Evolutionary conservation across 2,888 invertebrate species (phyloP), one percentile per base, ranked within the genome.

Genomic region (Nomada hirtipes): DNA sequence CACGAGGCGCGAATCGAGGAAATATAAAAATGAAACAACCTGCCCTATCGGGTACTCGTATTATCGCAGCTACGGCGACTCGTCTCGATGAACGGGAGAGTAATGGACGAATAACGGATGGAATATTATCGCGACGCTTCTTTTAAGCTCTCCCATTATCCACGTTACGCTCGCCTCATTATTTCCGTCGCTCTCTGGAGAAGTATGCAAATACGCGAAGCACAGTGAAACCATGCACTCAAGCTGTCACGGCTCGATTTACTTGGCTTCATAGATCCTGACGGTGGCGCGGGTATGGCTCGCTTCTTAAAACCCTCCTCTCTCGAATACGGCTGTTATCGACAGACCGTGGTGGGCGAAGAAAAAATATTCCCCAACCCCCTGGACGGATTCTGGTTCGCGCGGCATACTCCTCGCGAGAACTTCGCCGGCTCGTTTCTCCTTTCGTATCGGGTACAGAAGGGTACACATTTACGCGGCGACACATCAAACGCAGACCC

Each of bases 401-500:
- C 20, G 23, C 10, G 15, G n/a, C 42, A 4, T 4, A 57, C 57
- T 23, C 57, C 53, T 67, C 73, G 67, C 57, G 57, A 57, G 57
- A 57, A 57, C 23, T 57, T 53, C 52, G 57, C 13, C 52, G 13
- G 71, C 59, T 44, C 20, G 50, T 9, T 23, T 55, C 13, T 53
- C 23, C 52, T 26, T 26, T 47, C 50, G 63, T 36, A 23, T 2
- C 42, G 29, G 15, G 20, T 42, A 15, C 61, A 61, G 20, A 57
- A 18, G 18, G 61, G 50, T 9, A 42, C 47, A 67, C 75, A 50
- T 80, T 64, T 78, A 71, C 75, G 44, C 50, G 72, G 61, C 18
- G 81, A 71, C 82, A 81, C 81, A 87, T 87, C 88, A 88, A 88
- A 86, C 77, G 83, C 86, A 87, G 88, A 73, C 10, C 4, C 11